A percentile compares a stretch with the other conserved stretches of the same genome.
phyloP scores from a whole-genome alignment of 2,797 vertebrate species.

The Erpetoichthys calabaricus region DNA sequence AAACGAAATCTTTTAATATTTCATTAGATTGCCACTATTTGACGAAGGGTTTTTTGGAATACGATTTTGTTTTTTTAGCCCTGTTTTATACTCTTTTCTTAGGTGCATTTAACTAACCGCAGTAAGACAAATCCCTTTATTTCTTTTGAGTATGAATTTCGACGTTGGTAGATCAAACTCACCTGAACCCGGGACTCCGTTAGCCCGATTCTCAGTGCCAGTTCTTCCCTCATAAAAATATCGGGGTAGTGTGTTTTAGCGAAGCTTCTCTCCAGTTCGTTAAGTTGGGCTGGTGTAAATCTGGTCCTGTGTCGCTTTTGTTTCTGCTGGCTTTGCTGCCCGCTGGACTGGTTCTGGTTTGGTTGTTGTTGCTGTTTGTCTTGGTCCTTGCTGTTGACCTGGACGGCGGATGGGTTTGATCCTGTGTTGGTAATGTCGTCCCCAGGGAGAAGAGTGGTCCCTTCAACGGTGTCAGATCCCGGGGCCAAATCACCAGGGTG shows the following conservation, averaged over 20 bases:
- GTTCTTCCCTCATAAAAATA: conserved; percentile 96
- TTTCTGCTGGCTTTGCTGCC: conserved; percentile 79
- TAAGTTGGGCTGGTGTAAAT: conserved; percentile 93
- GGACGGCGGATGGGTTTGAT: conserved; percentile 73
- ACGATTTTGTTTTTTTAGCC: too few species aligned
- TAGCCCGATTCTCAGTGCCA: conserved; percentile 89
- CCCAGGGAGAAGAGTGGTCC: conserved; percentile 80
- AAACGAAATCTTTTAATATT: too few species aligned
- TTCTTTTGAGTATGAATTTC: too few species aligned
- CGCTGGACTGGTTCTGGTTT: conserved; percentile 60
- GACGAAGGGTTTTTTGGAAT: too few species aligned
- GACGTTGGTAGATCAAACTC: conserved; percentile 14
- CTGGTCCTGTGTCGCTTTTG: conserved; percentile 95
- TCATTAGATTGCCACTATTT: too few species aligned
- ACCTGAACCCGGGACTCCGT: conserved; percentile 96
- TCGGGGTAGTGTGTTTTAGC: conserved; percentile 97
- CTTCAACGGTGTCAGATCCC: conserved; percentile 78
- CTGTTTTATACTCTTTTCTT: too few species aligned
- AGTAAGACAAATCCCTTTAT: too few species aligned
- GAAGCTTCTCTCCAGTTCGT: conserved; percentile 95
- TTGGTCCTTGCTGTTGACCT: conserved; percentile 77
- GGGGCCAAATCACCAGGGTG: conserved; percentile 84
- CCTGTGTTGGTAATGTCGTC: conserved; percentile 82
- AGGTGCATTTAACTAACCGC: too few species aligned
- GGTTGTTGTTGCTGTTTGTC: conserved; percentile 76